A percentile compares a stretch with the other conserved stretches of the same genome.
Conservation (phyloP, 2,113 vertebrate genomes). For the Clupea harengus region DNA sequence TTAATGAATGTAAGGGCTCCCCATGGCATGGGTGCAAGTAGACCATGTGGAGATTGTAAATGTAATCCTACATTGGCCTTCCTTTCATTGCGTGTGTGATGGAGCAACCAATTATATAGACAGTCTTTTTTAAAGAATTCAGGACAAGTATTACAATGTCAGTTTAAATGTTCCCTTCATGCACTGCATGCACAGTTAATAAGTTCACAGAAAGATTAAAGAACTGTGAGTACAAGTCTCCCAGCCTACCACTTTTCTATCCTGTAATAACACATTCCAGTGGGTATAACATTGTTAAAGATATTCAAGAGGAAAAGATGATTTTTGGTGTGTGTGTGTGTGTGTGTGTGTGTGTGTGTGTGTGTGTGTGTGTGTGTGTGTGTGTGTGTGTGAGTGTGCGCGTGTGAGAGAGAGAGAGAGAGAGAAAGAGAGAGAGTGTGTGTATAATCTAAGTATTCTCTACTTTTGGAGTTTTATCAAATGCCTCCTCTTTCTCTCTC, state of each 20-base stretch:
- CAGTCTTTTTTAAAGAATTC: not conserved
- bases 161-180: not conserved
- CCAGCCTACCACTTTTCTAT: not conserved
- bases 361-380: not conserved
- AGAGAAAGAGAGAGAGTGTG: constrained; percentile 6
- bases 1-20: not conserved
- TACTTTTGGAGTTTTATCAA: constrained; percentile 43
- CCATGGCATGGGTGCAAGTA: not conserved
- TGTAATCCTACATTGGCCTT: not conserved
- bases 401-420: not conserved
- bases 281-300: not conserved
- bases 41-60: not conserved
- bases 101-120: not conserved
- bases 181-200: not conserved
- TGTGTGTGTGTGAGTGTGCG: not conserved
- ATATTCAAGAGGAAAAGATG: not conserved
- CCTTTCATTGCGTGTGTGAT: not conserved
- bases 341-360: not conserved
- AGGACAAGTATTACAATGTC: not conserved
- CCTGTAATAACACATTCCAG: constrained; percentile 19
- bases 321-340: not conserved
- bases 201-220: not conserved
- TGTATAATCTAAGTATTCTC: constrained; percentile 7
- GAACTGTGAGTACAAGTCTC: not conserved
- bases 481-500: constrained; percentile 47